Evolutionary conservation across 2,888 invertebrate species (phyloP).

Genomic region (Eupithecia abbreviata): DNA sequence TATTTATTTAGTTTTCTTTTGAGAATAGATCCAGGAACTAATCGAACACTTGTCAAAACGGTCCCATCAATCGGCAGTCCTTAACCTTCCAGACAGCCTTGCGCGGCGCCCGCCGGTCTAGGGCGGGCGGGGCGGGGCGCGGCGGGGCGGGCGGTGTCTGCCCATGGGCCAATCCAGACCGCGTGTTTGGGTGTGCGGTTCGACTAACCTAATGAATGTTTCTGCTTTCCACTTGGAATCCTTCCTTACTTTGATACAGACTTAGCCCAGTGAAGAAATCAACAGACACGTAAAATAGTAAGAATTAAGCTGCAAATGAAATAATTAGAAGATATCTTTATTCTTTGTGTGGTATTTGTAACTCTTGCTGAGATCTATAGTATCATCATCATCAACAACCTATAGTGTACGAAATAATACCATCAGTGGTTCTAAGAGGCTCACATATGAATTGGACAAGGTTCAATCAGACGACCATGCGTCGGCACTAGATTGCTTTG

Average conservation of each 20-base stretch:
- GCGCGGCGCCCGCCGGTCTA: slow-evolving; percentile 66
- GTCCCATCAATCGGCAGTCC: slow-evolving; percentile 60
- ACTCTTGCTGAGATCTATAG: no score
- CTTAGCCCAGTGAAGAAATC: no score
- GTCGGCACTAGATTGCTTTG: no score
- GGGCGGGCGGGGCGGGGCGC: slow-evolving; percentile 31
- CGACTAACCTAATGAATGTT: neutral
- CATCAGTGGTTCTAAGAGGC: no score
- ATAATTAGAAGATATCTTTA: no score
- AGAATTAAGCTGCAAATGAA: no score
- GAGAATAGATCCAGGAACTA: slow-evolving; percentile 21
- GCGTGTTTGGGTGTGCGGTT: slow-evolving; percentile 54
- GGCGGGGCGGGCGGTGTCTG: slow-evolving; percentile 38
- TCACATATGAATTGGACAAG: no score
- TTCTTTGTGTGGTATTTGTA: no score
- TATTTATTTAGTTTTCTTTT: neutral
- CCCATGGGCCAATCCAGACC: slow-evolving; percentile 41
- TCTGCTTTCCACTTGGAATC: neutral
- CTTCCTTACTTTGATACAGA: neutral
- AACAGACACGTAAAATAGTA: no score
- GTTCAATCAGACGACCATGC: no score
- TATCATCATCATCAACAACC: no score
- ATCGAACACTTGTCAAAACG: slow-evolving; percentile 41
- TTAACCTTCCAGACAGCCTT: slow-evolving; percentile 78
- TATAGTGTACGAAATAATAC: no score